Conservation (phyloP, 2,888 invertebrate genomes). For the Acleris holmiana region DNA sequence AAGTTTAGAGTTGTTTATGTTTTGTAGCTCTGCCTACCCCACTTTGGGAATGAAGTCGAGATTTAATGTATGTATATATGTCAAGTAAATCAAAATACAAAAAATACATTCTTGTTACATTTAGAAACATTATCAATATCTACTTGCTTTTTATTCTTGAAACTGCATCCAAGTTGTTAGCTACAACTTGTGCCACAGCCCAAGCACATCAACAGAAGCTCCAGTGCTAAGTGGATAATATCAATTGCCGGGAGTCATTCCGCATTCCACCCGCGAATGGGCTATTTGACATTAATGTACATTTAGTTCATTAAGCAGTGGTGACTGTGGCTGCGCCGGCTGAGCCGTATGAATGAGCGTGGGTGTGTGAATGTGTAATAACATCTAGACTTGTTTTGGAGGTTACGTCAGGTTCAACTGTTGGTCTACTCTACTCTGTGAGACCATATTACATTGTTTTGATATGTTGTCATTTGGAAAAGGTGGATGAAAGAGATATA, state of each 20-base stretch:
- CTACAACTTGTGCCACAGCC: slow-evolving; percentile 46
- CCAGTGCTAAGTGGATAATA: slow-evolving; percentile 76
- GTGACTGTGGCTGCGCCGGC: slow-evolving; percentile 39
- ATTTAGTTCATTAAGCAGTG: slow-evolving; percentile 65
- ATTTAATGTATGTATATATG: no score
- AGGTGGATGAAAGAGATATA: no score
- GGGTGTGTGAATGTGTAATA: slow-evolving; percentile 34
- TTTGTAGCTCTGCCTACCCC: no score
- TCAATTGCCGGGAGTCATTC: slow-evolving; percentile 75
- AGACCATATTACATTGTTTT: no score
- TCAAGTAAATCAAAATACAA: no score
- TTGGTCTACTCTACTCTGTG: no score
- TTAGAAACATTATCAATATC: no score
- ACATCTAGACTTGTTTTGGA: slow-evolving; percentile 30
- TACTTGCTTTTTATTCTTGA: no score
- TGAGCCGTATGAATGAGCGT: slow-evolving; percentile 38
- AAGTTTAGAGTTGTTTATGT: no score
- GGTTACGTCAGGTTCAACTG: slow-evolving; percentile 24
- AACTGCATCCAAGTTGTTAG: background rate
- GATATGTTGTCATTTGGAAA: no score
- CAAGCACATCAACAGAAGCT: slow-evolving; percentile 64
- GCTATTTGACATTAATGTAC: slow-evolving; percentile 72
- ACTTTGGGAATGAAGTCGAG: no score
- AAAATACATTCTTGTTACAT: no score
- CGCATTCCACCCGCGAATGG: slow-evolving; percentile 73